These are phyloP conservation scores for Arvicanthis niloticus DNA, from an alignment of 2,113 vertebrate genomes.

Conservation along the genomic window DNA sequence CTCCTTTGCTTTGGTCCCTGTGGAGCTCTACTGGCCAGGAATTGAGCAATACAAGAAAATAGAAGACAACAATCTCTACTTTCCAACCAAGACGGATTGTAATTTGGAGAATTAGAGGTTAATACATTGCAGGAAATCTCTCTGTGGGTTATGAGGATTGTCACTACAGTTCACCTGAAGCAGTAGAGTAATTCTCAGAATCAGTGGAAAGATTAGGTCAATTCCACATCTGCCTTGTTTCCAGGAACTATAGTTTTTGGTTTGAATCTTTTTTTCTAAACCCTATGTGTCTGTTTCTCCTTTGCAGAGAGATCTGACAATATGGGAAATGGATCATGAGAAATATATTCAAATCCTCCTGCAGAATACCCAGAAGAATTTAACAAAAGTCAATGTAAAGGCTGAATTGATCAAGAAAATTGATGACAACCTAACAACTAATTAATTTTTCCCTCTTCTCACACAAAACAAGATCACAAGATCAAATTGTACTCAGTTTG, in stretches of 20 bases:
- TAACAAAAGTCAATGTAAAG: background rate
- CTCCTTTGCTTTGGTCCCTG: background rate
- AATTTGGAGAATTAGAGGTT: conserved; percentile 25
- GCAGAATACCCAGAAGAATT: background rate
- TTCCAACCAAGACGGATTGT: background rate
- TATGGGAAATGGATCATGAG: background rate
- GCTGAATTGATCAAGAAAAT: background rate
- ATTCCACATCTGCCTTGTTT: background rate
- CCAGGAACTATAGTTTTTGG: background rate
- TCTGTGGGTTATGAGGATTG: background rate
- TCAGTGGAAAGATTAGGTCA: background rate
- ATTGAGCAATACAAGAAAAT: background rate
- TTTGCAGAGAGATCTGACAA: background rate
- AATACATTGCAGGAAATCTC: background rate
- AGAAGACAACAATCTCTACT: background rate
- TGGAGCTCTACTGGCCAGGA: background rate
- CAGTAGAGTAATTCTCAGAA: background rate
- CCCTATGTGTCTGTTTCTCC: background rate
- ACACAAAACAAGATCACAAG: background rate
- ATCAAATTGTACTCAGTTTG: background rate
- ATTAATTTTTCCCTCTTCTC: background rate
- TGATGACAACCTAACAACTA: background rate
- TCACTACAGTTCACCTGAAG: background rate
- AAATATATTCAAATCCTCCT: background rate
- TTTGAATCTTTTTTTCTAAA: background rate